Evolutionary conservation across 2,113 vertebrate species (phyloP).

Genomic region (Porphyrio hochstetteri): DNA sequence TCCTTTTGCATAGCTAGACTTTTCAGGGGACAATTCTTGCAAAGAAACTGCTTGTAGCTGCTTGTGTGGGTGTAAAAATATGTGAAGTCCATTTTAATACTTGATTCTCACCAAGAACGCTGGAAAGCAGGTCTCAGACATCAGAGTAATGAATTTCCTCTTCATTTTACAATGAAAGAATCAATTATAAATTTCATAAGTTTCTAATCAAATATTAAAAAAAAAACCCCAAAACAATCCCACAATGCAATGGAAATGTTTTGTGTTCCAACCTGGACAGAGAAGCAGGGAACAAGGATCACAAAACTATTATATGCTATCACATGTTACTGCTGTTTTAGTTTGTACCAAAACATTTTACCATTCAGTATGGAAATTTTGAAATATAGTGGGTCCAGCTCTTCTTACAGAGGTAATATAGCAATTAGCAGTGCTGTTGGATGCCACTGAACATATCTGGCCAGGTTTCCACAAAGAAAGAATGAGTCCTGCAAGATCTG

Average conservation of each 20-base stretch:
- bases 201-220: not conserved
- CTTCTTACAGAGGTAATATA: not conserved
- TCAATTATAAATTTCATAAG: not conserved
- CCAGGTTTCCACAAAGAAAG: not conserved
- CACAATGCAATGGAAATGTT: not conserved
- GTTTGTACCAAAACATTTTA: not conserved
- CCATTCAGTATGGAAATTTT: not conserved
- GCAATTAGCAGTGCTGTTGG: not conserved
- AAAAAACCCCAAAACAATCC: not conserved
- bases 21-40: not conserved
- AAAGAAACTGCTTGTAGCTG: not conserved
- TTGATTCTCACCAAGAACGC: not conserved
- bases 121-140: not conserved
- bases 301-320: not conserved
- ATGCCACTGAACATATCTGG: not conserved
- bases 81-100: not conserved
- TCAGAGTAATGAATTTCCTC: not conserved
- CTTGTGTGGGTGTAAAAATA: not conserved
- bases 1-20: conserved; percentile 39
- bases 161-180: not conserved
- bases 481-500: not conserved
- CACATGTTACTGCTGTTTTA: not conserved
- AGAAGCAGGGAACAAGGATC: not conserved
- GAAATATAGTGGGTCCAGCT: not conserved
- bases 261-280: not conserved